A percentile compares a stretch with the other conserved stretches of the same genome.
Conservation (phyloP, 2,113 vertebrate species). For the Xerus inauris region DNA sequence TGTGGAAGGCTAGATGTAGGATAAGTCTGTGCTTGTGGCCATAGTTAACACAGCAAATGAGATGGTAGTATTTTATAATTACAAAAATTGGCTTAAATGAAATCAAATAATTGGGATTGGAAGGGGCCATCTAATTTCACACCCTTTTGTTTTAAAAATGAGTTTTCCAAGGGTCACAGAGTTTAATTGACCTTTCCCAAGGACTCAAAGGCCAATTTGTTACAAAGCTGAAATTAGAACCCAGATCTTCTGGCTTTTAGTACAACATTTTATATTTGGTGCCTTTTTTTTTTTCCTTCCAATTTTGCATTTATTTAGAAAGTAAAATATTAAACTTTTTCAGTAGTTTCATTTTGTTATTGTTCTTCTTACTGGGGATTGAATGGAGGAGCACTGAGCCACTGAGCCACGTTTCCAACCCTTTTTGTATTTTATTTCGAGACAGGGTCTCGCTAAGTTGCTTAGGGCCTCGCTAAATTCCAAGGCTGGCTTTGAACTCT, state of each 20-base stretch:
- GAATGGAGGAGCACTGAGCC: no score
- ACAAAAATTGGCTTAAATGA: neutral
- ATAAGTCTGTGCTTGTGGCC: conserved; percentile 7
- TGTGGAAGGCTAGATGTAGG: neutral
- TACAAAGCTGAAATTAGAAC: conserved; percentile 1
- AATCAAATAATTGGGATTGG: neutral
- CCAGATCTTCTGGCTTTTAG: neutral
- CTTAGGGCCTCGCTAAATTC: no score
- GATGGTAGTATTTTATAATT: neutral
- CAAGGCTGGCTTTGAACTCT: no score
- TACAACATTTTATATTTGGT: neutral
- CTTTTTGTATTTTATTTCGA: no score
- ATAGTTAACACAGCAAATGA: conserved; percentile 20
- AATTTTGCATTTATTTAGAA: conserved; percentile 17
- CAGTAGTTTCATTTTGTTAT: neutral
- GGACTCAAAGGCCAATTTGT: neutral
- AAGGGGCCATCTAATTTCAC: neutral
- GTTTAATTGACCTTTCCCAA: conserved; percentile 5
- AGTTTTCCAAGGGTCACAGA: neutral
- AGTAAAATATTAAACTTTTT: neutral
- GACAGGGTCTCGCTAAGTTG: no score
- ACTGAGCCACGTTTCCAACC: no score
- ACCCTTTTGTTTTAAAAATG: conserved; percentile 18
- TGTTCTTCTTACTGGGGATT: no score
- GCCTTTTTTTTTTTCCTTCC: neutral